Evolutionary conservation across 2,797 vertebrate genomes (phyloP), one percentile per base, ranked within the genome.

Genomic region (Malacoraja senta): DNA sequence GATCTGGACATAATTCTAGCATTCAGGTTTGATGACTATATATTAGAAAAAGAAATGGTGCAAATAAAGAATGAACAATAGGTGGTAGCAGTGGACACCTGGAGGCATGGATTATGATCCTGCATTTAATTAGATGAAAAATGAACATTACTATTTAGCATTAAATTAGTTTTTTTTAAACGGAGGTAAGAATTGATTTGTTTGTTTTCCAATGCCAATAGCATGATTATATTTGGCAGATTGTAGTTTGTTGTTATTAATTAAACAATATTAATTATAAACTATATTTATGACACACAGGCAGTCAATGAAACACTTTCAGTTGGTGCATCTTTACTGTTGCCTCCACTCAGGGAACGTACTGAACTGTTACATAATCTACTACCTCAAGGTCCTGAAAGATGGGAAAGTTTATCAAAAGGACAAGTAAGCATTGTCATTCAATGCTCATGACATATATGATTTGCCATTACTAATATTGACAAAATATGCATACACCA

Each of bases 321-420:
- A 53, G 97, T 97, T 9, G 97, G 97, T 93, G 97, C 97, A 0
- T 97, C 97, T 80, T 95, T 97, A 93, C 95, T 97, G 94, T 95
- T 97, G 95, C 97, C 97, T 94, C 97, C 97, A 53, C 96, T 97
- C 94, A 96, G 96, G 95, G 97, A 97, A 95, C 96, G 97, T 94
- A 97, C 97, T 65, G 97, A 97, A 83, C 95, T 97, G 93, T 96
- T 97, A 93, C 97, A 97, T 93, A 97, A 97, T 74, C 97, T 97
- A 93, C 96, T 97, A 94, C 97, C 97, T 95, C 97, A 97, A 95
- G 97, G 97, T 93, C 97, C 97, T 35, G 97, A 97, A 94, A 97
- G 96, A 95, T 96, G 97, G 95, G 97, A 97, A 94, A 96, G 96
- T 94, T 97, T 97, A 93, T 97, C 97, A 81, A 97, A 97, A 95